A percentile compares a stretch with the other conserved stretches of the same genome.
Evolutionary conservation across 2,113 vertebrate genomes (phyloP).

Genomic region (Oreochromis tanganicae): DNA sequence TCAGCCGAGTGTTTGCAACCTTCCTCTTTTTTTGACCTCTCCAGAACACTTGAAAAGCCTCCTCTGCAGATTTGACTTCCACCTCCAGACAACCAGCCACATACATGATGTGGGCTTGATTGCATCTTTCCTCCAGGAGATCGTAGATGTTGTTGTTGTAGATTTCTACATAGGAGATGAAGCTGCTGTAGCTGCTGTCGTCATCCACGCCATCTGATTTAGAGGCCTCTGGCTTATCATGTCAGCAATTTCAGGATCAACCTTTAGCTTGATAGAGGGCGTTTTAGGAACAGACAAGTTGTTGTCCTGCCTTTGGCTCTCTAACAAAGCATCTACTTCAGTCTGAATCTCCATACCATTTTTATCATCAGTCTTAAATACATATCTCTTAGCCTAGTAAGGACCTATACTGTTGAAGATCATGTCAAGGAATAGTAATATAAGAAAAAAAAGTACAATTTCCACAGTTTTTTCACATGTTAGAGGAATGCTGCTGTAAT

Average conservation of each 20-base stretch:
- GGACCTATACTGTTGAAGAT: slow-evolving; percentile 90
- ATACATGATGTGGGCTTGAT: slow-evolving; percentile 86
- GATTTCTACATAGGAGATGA: slow-evolving; percentile 14
- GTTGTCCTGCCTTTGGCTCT: slow-evolving; percentile 86
- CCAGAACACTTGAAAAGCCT: slow-evolving; percentile 96
- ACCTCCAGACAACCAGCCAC: slow-evolving; percentile 89
- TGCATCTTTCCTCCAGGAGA: neutral
- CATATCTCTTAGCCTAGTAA: slow-evolving; percentile 90
- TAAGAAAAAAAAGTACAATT: neutral
- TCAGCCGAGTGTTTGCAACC: slow-evolving; percentile 86
- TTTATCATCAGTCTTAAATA: slow-evolving; percentile 92
- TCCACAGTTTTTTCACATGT: neutral
- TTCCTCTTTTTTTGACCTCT: slow-evolving; percentile 80
- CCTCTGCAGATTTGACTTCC: slow-evolving; percentile 92
- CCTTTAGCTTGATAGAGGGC: slow-evolving; percentile 68
- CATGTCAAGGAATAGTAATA: slow-evolving; percentile 75
- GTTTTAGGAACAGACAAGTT: slow-evolving; percentile 71
- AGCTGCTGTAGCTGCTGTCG: neutral
- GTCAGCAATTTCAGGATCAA: neutral
- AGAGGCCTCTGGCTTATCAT: neutral
- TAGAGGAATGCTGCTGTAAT: neutral
- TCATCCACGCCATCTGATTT: neutral
- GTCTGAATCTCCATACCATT: slow-evolving; percentile 91
- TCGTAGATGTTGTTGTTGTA: neutral
- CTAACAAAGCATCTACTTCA: slow-evolving; percentile 88